Evolutionary conservation across 2,113 vertebrate genomes (phyloP).

Genomic region (Mugil cephalus): DNA sequence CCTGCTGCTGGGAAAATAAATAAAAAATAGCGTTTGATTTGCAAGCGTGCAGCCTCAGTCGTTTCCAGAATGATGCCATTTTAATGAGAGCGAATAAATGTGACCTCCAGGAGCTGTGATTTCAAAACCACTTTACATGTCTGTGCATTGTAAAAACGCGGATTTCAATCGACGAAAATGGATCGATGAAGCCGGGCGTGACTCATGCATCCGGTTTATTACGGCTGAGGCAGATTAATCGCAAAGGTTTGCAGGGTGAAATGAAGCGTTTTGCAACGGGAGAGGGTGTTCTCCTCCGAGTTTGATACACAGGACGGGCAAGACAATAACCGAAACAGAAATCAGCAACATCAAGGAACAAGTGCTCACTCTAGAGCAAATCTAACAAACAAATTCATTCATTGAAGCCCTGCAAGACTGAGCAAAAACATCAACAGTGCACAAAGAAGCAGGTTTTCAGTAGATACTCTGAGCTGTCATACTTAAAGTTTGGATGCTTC

Average conservation of each 20-base stretch:
- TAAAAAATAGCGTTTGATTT: too few relatives aligned
- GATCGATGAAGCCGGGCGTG: constrained; percentile 22
- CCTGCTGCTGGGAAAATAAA: too few relatives aligned
- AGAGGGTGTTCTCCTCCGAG: not conserved
- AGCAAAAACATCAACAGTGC: too few relatives aligned
- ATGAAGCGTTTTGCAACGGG: constrained; percentile 32
- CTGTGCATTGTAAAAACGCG: constrained; percentile 22
- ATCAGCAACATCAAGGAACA: too few relatives aligned
- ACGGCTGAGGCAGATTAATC: constrained; percentile 50
- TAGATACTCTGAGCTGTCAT: too few relatives aligned
- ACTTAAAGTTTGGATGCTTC: too few relatives aligned
- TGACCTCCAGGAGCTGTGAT: constrained; percentile 2
- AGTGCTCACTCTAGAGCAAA: too few relatives aligned
- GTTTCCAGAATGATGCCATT: not conserved
- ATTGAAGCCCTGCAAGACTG: too few relatives aligned
- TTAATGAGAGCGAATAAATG: constrained; percentile 26
- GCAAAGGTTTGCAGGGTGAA: constrained; percentile 42
- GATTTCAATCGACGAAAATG: constrained; percentile 58
- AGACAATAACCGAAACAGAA: too few relatives aligned
- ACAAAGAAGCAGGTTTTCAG: too few relatives aligned
- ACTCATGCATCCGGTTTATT: constrained; percentile 38
- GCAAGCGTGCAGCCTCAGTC: not conserved
- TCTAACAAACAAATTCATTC: too few relatives aligned
- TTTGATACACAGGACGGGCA: not conserved
- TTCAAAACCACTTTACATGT: constrained; percentile 30